Conservation (phyloP, 2,888 invertebrate genomes). For the Scrobipalpa costella region DNA sequence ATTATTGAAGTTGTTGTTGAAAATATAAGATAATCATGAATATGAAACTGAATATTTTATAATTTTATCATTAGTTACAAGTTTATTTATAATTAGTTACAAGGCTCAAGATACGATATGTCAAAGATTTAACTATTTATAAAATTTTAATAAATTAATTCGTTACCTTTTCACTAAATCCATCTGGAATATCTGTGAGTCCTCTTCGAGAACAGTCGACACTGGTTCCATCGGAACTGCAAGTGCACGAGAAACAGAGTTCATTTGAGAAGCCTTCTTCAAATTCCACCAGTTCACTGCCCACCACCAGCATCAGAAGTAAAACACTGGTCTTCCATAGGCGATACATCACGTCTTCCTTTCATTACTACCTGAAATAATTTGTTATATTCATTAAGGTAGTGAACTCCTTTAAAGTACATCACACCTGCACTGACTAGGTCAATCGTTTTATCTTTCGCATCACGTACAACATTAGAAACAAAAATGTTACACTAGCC, state of each 20-base stretch:
- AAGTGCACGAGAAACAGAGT: constrained; percentile 61
- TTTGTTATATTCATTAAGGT: constrained; percentile 8
- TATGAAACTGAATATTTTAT: no score
- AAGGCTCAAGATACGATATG: not conserved
- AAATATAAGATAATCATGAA: no score
- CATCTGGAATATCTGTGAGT: constrained; percentile 68
- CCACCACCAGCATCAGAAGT: constrained; percentile 44
- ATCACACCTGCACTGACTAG: constrained; percentile 52
- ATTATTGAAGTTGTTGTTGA: no score
- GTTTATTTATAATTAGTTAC: no score
- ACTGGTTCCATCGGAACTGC: constrained; percentile 54
- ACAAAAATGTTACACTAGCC: constrained; percentile 35
- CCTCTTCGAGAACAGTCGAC: constrained; percentile 71
- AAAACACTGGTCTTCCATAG: constrained; percentile 48
- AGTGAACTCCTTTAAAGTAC: not conserved
- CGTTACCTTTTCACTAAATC: constrained; percentile 60
- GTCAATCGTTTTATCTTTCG: constrained; percentile 37
- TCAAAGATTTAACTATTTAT: not conserved
- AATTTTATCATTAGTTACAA: no score
- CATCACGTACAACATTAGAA: constrained; percentile 47
- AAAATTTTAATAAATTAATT: not conserved
- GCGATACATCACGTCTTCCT: constrained; percentile 61
- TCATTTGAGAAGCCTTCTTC: constrained; percentile 54
- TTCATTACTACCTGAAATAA: constrained; percentile 70
- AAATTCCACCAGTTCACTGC: constrained; percentile 52